A percentile compares a stretch with the other conserved stretches of the same genome.
phyloP scores from a whole-genome alignment of 2,113 vertebrate species.

The Alouatta palliata region DNA sequence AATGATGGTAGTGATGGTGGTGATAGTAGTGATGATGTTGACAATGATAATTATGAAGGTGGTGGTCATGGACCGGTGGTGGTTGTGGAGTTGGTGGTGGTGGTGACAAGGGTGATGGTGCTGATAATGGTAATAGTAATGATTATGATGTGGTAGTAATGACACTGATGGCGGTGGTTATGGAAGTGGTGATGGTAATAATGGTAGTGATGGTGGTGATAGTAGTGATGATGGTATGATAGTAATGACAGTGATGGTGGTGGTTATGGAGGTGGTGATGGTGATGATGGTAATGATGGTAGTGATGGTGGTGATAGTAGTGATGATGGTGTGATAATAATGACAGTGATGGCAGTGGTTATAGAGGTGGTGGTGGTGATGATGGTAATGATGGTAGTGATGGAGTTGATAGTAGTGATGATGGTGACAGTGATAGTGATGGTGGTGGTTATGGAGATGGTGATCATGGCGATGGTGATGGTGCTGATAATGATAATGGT shows the following conservation, averaged over 20 bases:
- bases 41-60: too few relatives aligned
- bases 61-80: too few relatives aligned
- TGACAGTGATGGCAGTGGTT: not conserved
- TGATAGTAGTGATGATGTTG: not conserved
- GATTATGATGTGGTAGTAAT: too few relatives aligned
- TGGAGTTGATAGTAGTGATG: accelerated
- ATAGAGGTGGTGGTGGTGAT: not conserved
- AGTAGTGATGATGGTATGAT: not conserved
- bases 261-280: not conserved
- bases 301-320: not conserved
- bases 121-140: too few relatives aligned
- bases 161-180: not conserved
- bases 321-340: not conserved
- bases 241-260: too few relatives aligned
- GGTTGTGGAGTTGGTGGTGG: accelerated
- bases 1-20: too few relatives aligned
- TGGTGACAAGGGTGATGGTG: too few relatives aligned
- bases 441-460: not conserved
- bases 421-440: too few relatives aligned
- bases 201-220: accelerated
- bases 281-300: not conserved
- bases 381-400: not conserved
- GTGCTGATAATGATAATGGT: accelerated
- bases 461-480: too few relatives aligned
- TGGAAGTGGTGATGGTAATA: not conserved